Evolutionary conservation across 30 jellyfish, hydroid and myxozoan species (phyloP).

Genomic region (Hydractinia symbiolongicarpus): DNA sequence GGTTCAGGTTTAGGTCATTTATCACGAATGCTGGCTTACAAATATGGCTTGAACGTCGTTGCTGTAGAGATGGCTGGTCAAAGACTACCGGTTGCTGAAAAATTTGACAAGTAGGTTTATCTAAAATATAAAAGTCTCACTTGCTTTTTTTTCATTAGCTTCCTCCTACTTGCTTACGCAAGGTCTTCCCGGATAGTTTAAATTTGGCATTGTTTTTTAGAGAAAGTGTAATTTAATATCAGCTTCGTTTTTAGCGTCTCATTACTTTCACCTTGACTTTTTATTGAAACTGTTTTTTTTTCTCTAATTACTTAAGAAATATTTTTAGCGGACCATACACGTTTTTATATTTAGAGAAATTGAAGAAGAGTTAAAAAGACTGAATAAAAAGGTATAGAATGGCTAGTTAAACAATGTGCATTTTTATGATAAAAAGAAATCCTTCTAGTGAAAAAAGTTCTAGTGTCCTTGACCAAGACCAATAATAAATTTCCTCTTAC

Average conservation of each 20-base stretch:
- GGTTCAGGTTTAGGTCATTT: slow-evolving; percentile 87
- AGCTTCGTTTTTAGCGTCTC: too few relatives aligned
- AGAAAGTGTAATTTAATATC: too few relatives aligned
- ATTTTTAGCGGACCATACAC: too few relatives aligned
- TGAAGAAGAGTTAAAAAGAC: slow-evolving; percentile 23
- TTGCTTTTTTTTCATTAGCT: not conserved
- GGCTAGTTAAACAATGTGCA: not conserved
- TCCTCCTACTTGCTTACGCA: not conserved
- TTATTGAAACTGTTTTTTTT: too few relatives aligned
- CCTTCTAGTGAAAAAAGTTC: not conserved
- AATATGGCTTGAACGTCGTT: slow-evolving; percentile 39
- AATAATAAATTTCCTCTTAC: not conserved
- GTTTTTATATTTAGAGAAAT: slow-evolving; percentile 21
- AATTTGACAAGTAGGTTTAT: slow-evolving; percentile 53
- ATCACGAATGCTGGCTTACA: slow-evolving; percentile 57
- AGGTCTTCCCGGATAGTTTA: not conserved
- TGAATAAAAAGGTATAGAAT: not conserved
- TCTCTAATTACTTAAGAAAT: too few relatives aligned
- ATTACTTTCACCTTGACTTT: too few relatives aligned
- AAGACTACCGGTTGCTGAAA: slow-evolving; percentile 53
- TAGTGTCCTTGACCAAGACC: too few relatives aligned
- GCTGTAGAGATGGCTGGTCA: slow-evolving; percentile 74
- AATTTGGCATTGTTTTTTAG: not conserved
- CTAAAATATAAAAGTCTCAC: not conserved
- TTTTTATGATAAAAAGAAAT: not conserved